Percentiles rank a stretch among this genome's conserved stretches.
Conservation (phyloP, 2,797 vertebrate genomes). For the Micrastur ruficollis region DNA sequence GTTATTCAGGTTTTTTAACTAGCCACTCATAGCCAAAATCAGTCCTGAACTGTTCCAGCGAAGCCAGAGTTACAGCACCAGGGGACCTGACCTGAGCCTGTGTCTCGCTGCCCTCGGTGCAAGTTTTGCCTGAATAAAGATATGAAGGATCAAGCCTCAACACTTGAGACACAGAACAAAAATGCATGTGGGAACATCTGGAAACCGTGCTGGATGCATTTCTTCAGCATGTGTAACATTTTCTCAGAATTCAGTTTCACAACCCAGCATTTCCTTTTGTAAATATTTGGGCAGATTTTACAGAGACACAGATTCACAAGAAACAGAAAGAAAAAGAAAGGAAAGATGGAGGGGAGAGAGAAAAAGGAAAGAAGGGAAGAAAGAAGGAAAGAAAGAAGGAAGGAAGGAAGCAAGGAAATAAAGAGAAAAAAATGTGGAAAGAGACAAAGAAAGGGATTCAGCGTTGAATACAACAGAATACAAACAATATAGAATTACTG, state of each 20-base stretch:
- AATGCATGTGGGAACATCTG: slow-evolving; percentile 53
- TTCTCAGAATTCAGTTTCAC: slow-evolving; percentile 62
- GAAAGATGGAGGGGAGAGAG: background rate
- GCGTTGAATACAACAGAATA: background rate
- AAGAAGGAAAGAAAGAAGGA: background rate
- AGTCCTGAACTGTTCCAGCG: background rate
- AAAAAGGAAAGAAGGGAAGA: rapidly evolving
- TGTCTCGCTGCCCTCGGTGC: background rate
- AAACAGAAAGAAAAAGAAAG: background rate
- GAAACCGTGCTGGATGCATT: slow-evolving; percentile 39
- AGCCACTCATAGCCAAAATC: slow-evolving; percentile 9
- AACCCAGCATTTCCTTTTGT: slow-evolving; percentile 59
- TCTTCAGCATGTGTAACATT: slow-evolving; percentile 58
- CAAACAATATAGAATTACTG: background rate
- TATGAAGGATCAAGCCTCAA: background rate
- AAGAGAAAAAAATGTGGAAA: background rate
- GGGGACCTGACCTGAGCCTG: background rate
- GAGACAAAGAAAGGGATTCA: background rate
- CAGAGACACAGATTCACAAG: background rate
- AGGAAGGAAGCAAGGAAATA: rapidly evolving
- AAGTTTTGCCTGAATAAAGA: slow-evolving; percentile 36
- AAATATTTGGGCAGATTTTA: slow-evolving; percentile 54
- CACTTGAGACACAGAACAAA: slow-evolving; percentile 43
- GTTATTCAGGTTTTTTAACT: slow-evolving; percentile 6
- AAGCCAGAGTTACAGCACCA: background rate